Evolutionary conservation across 2,888 invertebrate genomes (phyloP).

Genomic region (Harpagoxenus sublaevis): DNA sequence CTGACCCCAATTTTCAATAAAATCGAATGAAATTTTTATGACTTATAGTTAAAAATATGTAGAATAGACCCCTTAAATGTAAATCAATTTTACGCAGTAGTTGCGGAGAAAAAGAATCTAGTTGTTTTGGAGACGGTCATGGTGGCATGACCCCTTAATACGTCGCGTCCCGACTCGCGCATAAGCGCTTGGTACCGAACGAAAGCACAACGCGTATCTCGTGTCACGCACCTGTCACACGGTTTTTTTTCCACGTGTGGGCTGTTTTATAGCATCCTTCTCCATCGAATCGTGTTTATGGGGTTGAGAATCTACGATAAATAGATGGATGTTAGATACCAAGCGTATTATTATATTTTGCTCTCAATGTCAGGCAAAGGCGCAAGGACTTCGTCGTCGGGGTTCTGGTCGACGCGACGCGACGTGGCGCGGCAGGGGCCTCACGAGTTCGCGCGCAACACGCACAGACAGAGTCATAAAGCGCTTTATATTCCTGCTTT

Average conservation of each 20-base stretch:
- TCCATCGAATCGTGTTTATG: conserved; percentile 61
- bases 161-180: neutral
- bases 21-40: no score
- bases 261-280: conserved; percentile 65
- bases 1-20: no score
- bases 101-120: no score
- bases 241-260: conserved; percentile 54
- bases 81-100: no score
- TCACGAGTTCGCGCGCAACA: conserved; percentile 45
- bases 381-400: conserved; percentile 68
- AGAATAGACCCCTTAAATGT: no score
- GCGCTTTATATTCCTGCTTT: conserved; percentile 73
- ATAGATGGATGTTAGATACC: conserved; percentile 43
- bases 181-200: neutral
- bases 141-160: neutral
- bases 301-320: conserved; percentile 51
- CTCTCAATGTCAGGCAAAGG: conserved; percentile 66
- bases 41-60: no score
- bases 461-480: conserved; percentile 74
- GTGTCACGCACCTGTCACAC: neutral
- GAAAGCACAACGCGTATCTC: conserved; percentile 6
- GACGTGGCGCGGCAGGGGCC: conserved; percentile 58
- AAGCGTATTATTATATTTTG: conserved; percentile 51
- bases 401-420: conserved; percentile 21
- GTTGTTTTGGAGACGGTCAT: no score